Evolutionary conservation across 2,888 invertebrate genomes (phyloP).

Genomic region (Xestoiulus laeticollis): DNA sequence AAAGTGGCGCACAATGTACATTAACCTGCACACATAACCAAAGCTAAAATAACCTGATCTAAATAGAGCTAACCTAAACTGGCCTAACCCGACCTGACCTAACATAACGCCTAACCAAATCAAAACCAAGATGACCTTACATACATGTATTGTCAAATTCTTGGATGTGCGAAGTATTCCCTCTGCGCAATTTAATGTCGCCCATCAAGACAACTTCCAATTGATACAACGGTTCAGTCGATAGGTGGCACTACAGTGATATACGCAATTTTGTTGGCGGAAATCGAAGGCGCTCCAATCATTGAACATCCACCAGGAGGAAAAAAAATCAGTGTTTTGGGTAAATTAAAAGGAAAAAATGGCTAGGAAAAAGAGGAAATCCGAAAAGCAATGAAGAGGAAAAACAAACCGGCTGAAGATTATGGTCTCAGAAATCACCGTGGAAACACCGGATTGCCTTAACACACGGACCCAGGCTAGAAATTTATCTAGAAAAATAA

Average conservation of each 20-base stretch:
- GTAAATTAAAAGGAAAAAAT: not conserved
- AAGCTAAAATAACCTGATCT: too few relatives aligned
- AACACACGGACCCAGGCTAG: not conserved
- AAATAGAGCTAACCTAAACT: too few relatives aligned
- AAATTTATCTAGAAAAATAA: constrained; percentile 38
- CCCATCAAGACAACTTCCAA: not conserved
- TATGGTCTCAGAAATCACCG: constrained; percentile 3
- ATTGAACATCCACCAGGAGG: not conserved
- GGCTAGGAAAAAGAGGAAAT: constrained; percentile 17
- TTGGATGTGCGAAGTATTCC: too few relatives aligned
- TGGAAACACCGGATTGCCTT: not conserved
- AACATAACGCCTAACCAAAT: too few relatives aligned
- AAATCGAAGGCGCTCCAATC: not conserved
- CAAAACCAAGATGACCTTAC: too few relatives aligned
- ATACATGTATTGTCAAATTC: too few relatives aligned
- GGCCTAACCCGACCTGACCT: too few relatives aligned
- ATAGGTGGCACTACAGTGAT: not conserved
- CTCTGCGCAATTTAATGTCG: too few relatives aligned
- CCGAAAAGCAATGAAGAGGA: constrained; percentile 29
- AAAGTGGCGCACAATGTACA: too few relatives aligned
- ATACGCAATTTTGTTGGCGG: not conserved
- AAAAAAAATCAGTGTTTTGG: not conserved
- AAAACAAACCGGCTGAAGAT: constrained; percentile 29
- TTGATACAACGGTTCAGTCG: not conserved
- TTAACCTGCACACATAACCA: too few relatives aligned